Percentiles rank a stretch among this genome's conserved stretches.
Conservation (phyloP, 2,797 vertebrate species). For the Tapera naevia region DNA sequence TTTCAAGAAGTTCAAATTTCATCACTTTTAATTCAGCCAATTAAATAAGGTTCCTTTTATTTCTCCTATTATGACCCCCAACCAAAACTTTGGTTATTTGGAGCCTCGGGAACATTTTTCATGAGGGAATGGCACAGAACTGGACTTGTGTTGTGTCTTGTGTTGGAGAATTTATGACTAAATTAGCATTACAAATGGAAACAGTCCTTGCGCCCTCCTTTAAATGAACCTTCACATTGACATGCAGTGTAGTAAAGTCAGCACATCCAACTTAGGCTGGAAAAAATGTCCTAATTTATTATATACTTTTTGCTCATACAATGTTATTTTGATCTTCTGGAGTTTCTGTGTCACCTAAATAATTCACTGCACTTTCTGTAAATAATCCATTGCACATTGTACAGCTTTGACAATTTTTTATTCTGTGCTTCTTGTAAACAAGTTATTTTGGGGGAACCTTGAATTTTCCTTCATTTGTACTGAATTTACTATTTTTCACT, state of each 20-base stretch:
- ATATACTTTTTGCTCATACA: neutral
- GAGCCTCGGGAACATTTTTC: neutral
- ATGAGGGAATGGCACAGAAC: neutral
- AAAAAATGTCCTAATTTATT: neutral
- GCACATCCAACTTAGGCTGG: constrained; percentile 6
- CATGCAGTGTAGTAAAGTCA: neutral
- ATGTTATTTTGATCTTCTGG: neutral
- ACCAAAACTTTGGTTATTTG: neutral
- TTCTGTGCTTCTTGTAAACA: neutral
- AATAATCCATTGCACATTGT: neutral
- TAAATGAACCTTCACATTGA: neutral
- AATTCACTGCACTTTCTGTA: neutral
- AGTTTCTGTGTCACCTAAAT: neutral
- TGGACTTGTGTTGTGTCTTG: neutral
- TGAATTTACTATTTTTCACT: neutral
- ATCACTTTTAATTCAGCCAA: neutral
- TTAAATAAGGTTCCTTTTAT: neutral
- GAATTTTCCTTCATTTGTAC: neutral
- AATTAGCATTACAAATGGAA: neutral
- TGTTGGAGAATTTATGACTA: neutral
- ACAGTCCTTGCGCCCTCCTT: neutral
- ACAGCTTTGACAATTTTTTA: neutral
- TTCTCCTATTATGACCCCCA: neutral
- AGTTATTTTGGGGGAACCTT: neutral
- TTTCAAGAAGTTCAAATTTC: neutral